Base-by-base conservation (phyloP, 1,140 invertebrate species). In the Drosophila mojavensis region DNA sequence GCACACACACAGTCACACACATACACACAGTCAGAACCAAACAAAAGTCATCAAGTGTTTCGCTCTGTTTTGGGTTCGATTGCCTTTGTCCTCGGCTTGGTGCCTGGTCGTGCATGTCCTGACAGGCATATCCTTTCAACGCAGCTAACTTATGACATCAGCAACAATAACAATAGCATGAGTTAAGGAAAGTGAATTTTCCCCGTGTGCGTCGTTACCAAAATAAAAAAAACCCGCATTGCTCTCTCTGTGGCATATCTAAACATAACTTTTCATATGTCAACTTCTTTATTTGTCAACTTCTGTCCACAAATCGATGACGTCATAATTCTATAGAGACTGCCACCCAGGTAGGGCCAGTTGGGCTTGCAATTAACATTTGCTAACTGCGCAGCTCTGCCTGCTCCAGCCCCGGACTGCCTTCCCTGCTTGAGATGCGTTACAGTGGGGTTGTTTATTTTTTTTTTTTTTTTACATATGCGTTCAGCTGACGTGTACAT, bases 311-410 rank as follows among this genome's bases (percentile, higher is more conserved):
- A 48, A 67, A 75, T 26, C 5, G 13, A 83, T 86, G 74, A 86
- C 78, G 82, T 88, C 83, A 85, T 70, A 75, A 66, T 78, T 65
- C 39, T 30, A 43, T 26, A 73, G 30, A 4, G 45, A 68, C 15
- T 10, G 4, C 5, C 13, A 41, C 15, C 61, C 81, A 75, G 70
- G 81, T 78, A 68, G 81, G 61, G 64, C 24, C 60, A 65, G 68
- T 59, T 68, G 56, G 36, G 36, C 17, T 69, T 85, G 82, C 81
- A 84, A 69, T 74, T 62, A 51, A 62, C 51, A 39, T 33, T 15
- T 47, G 53, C 20, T 47, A 45, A 78, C 81, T 86, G 81, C 82
- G 82, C 81, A 85, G 78, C 80, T 48, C 51, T 26, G 28, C 28
- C n/a, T 3, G 13, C 43, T 15, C 15, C 43, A 3, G n/a, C 7